Base-by-base conservation (phyloP, 2,888 invertebrate genomes). In the Bombylius discolor region DNA sequence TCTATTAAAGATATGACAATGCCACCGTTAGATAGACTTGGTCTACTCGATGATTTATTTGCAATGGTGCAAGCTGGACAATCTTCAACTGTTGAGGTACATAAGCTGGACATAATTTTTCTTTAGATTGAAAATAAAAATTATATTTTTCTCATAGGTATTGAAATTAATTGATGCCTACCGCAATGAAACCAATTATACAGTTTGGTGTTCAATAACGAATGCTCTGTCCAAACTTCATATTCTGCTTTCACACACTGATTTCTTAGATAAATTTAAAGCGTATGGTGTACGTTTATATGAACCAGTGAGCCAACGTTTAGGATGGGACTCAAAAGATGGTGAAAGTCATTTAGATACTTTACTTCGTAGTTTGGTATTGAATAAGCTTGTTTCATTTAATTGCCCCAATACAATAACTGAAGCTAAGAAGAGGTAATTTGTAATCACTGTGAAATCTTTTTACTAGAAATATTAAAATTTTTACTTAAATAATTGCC, bases 41-140 rank as follows among this genome's bases (percentile, higher is more conserved):
- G 92, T 2, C 77, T 97, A 11, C 81, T 94, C 58, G 92, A 92
- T 71, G 97, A 97, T 74, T 80, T 95, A 64, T 95, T 93, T 71
- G 94, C 95, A 44, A 79, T 95, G 76, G 93, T 90, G 23, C 87
- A 89, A 76, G 88, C 94, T 5, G 95, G 95, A 1, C 67, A 71
- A 55, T 81, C 85, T 5, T 82, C 85, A 57, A 90, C 93, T 12
- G 85, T 85, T 0, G 86, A 71, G 8, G 66, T 66, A 55, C 53
- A 51, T 51, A 31, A 47, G 42, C 42, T 49, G 51, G 47, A 46
- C 36, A 13, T 46, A 31, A 13, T 49, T 49, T 32, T 48, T 7
- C 31, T 51, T 52, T 58, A 33, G 23, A 23, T 23, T 23, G 23
- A 23, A 53, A 45, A 45, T 47, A 36, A 42, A 8, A 42, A 61